Base-by-base conservation (phyloP, 2,113 vertebrate species). In the Sapayoa aenigma region DNA sequence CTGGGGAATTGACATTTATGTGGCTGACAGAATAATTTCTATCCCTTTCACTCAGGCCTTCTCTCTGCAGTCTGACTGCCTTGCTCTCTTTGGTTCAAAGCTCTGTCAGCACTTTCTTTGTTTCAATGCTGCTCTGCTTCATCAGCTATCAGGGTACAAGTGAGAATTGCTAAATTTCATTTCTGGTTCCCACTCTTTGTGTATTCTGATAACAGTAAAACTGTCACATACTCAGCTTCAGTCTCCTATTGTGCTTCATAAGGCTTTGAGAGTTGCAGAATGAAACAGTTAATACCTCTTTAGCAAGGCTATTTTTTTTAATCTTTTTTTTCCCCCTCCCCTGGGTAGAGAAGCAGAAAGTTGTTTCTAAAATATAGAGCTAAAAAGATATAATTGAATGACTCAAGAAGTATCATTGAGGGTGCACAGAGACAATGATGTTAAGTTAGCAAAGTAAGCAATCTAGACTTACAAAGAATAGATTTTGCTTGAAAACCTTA, bases 71-170 rank as follows among this genome's bases (percentile, higher is more conserved):
- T 18, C 55, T 74, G 72, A 23, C 65, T 7, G 16, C 65, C 59
- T 84, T 35, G 6, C 56, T 47, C 41, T 50, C 73, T 81, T 88
- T 86, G 79, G 86, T 88, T 71, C 76, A 55, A 71, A 69, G 47
- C 73, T 74, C 59, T 87, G 76, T 92, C 94, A 94, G 76, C 91
- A 81, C 16, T 93, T 94, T 5, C 92, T 96, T 92, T 92, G 83
- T 94, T 86, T 77, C 52, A n/a, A 1, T 11, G 22, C 53, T 87
- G 71, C 76, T 92, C 46, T 85, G 75, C 75, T 79, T 76, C 90
- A 77, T 80, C 92, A 96, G 59, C 58, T 46, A 46, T 31, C 50
- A 50, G 50, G 62, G 25, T 35, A 23, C 60, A 71, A 87, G 35
- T 55, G 60, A 65, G 68, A 94, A 84, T 71, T 59, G 33, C 44